Percentiles rank a stretch among this genome's conserved stretches.
Evolutionary conservation across 2,888 invertebrate species (phyloP).

Genomic region (Elmis aenea): DNA sequence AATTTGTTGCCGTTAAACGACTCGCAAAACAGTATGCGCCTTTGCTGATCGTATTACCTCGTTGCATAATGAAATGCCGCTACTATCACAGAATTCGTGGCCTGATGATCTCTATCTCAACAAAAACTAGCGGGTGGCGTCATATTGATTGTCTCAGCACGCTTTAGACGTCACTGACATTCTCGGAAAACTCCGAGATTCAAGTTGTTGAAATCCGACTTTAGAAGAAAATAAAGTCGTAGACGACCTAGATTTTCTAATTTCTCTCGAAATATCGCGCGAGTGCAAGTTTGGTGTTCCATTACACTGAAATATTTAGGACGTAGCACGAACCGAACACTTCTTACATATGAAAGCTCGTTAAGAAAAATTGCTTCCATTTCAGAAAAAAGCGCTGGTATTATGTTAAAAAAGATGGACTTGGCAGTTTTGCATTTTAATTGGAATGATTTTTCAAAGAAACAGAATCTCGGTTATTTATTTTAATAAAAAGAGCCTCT

Average conservation of each 20-base stretch:
- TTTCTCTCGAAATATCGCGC: too few species aligned
- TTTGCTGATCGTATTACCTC: too few species aligned
- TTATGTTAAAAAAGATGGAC: neutral
- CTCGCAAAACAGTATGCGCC: too few species aligned
- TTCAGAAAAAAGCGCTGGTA: neutral
- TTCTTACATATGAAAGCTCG: too few species aligned
- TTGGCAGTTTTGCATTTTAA: neutral
- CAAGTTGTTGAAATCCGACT: slow-evolving; percentile 1
- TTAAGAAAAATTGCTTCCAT: neutral
- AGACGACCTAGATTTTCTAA: neutral
- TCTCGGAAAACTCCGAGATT: slow-evolving; percentile 4
- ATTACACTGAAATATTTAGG: too few species aligned
- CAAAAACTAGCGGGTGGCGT: slow-evolving; percentile 12
- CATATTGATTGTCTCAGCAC: slow-evolving; percentile 15
- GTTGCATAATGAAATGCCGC: too few species aligned
- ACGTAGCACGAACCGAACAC: too few species aligned
- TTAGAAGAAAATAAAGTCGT: slow-evolving; percentile 3
- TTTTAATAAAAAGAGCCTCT: neutral
- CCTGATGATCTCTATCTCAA: slow-evolving; percentile 13
- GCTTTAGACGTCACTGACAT: slow-evolving; percentile 12
- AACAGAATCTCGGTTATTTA: neutral
- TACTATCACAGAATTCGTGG: too few species aligned
- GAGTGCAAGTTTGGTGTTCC: too few species aligned
- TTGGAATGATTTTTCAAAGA: neutral
- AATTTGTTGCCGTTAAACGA: too few species aligned